phyloP scores from a whole-genome alignment of 2,797 vertebrate species.

The Acridotheres tristis region DNA sequence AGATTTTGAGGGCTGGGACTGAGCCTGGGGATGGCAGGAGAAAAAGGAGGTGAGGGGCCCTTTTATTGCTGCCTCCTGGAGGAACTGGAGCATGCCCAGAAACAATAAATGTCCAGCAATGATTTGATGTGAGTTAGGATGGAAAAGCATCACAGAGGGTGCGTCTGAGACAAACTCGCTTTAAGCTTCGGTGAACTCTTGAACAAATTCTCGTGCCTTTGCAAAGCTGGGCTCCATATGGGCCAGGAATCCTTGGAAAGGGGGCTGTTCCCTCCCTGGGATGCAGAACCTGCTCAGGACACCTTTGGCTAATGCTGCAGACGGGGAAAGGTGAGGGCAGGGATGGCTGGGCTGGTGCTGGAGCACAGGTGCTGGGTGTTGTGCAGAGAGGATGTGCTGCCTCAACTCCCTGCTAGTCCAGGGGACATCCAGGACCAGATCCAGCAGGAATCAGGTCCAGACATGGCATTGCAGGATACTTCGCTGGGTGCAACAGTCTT shows the following conservation, averaged over 20 bases:
- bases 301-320: neutral
- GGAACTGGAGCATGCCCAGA: constrained; percentile 63
- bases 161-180: constrained; percentile 26
- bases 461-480: neutral
- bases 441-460: neutral
- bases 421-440: neutral
- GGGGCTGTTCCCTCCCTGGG: neutral
- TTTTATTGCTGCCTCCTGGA: constrained; percentile 40
- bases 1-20: neutral
- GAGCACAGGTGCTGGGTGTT: neutral
- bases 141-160: constrained; percentile 55
- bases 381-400: neutral
- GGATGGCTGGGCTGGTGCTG: neutral
- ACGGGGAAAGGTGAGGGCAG: neutral
- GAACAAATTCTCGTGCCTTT: constrained; percentile 28
- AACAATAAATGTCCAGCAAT: constrained; percentile 63
- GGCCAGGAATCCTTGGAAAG: neutral
- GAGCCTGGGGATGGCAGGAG: constrained; percentile 17
- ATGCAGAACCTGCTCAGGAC: constrained; percentile 14
- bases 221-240: constrained; percentile 42
- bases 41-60: constrained; percentile 26
- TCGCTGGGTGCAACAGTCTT: neutral
- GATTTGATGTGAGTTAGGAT: constrained; percentile 55
- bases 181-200: constrained; percentile 25
- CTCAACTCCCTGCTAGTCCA: neutral